A percentile compares a stretch with the other conserved stretches of the same genome.
Evolutionary conservation across 2,888 invertebrate genomes (phyloP).

Genomic region (Acleris sparsana): DNA sequence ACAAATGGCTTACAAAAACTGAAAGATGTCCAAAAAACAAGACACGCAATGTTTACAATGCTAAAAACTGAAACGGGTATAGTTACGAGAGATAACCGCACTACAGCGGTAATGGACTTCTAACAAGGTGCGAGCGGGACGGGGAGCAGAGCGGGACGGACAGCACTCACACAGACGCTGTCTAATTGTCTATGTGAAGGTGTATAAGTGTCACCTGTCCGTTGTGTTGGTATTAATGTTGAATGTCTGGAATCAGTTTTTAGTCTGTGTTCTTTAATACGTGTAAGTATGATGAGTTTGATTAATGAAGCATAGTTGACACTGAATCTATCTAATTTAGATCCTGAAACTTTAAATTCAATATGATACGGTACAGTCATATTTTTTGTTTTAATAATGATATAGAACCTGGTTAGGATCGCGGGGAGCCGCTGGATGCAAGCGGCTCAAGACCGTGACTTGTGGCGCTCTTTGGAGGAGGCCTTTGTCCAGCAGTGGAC

Average conservation of each 20-base stretch:
- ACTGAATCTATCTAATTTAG: no score
- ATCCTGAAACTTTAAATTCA: no score
- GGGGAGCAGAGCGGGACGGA: slow-evolving; percentile 17
- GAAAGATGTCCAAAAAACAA: slow-evolving; percentile 21
- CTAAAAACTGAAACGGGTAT: slow-evolving; percentile 33
- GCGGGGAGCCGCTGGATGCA: no score
- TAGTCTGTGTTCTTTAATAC: not conserved
- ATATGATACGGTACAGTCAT: no score
- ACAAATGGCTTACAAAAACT: slow-evolving; percentile 1
- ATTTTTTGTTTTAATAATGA: no score
- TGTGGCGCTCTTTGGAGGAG: no score
- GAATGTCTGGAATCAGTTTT: slow-evolving; percentile 5
- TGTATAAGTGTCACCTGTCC: slow-evolving; percentile 29
- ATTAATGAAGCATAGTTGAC: no score
- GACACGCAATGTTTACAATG: slow-evolving; percentile 34
- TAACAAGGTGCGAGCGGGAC: slow-evolving; percentile 44
- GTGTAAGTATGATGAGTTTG: not conserved
- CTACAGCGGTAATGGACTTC: slow-evolving; percentile 65
- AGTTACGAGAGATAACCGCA: slow-evolving; percentile 22
- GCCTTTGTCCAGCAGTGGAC: no score
- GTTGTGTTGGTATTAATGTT: slow-evolving; percentile 8
- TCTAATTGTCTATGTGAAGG: slow-evolving; percentile 22
- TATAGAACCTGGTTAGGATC: no score
- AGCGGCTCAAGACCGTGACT: no score
- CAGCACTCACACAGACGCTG: slow-evolving; percentile 5